A percentile compares a stretch with the other conserved stretches of the same genome.
These are phyloP conservation scores for Pharmacophagus antenor DNA, from an alignment of 2,888 invertebrate genomes.

Conservation along the genomic window DNA sequence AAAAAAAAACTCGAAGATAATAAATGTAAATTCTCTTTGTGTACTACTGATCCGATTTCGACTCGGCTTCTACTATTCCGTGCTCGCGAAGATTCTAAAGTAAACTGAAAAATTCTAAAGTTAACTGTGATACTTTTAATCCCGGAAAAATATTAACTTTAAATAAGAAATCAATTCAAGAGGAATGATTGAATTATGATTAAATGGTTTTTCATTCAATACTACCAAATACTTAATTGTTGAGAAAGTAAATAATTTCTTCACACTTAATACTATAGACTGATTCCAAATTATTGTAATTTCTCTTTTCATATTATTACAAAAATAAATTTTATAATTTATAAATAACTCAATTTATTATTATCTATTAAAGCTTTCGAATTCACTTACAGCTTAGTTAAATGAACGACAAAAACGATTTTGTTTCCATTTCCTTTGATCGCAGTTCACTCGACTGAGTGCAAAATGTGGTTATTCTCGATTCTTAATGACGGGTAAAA, in stretches of 20 bases:
- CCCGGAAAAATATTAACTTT: neutral
- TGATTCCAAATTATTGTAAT: too few species aligned
- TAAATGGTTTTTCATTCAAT: too few species aligned
- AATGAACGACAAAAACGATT: constrained; percentile 76
- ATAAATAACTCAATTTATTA: neutral
- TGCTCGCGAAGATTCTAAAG: neutral
- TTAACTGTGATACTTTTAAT: constrained; percentile 1
- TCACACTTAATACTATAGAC: neutral
- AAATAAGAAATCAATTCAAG: neutral
- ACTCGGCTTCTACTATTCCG: neutral
- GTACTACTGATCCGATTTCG: neutral
- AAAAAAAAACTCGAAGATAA: neutral
- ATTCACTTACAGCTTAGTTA: too few species aligned
- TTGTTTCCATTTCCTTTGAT: constrained; percentile 71
- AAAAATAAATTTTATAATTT: neutral
- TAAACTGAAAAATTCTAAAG: neutral
- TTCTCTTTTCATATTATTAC: neutral
- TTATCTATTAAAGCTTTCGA: neutral
- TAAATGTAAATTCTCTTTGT: neutral
- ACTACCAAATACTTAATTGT: neutral
- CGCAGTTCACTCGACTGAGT: constrained; percentile 51
- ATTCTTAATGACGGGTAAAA: neutral
- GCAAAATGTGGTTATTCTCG: constrained; percentile 43
- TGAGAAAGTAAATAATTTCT: neutral
- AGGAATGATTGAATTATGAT: neutral